phyloP scores from a whole-genome alignment of 2,797 vertebrate genomes.

The Pteronotus mesoamericanus region DNA sequence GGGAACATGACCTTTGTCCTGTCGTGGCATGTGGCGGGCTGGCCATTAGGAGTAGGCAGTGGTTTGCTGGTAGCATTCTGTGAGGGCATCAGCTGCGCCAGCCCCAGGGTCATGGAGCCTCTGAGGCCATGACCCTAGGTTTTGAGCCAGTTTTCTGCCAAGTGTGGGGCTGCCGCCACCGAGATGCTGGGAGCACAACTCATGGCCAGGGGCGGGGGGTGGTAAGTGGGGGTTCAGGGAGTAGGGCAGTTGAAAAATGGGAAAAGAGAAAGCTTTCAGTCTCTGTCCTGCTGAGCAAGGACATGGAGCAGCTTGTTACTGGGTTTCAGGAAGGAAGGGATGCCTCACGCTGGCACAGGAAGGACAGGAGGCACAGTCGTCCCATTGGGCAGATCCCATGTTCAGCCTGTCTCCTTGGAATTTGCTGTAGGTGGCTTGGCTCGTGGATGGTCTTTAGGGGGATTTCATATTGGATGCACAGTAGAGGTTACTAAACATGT shows the following conservation, averaged over 20 bases:
- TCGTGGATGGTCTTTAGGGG: rapidly evolving
- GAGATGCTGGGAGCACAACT: rapidly evolving
- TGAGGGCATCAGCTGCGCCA: background rate
- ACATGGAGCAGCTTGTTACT: rapidly evolving
- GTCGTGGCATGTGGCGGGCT: rapidly evolving
- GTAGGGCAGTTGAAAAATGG: rapidly evolving
- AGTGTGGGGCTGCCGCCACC: background rate
- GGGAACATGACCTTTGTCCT: background rate
- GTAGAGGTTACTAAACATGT: rapidly evolving
- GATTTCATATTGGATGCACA: rapidly evolving
- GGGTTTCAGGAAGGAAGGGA: background rate
- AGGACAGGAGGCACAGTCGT: background rate
- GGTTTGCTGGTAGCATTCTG: background rate
- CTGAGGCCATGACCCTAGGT: background rate
- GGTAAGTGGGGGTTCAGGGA: rapidly evolving
- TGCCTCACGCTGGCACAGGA: background rate
- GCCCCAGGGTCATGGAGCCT: no score
- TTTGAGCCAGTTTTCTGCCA: background rate
- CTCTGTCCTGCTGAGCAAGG: background rate
- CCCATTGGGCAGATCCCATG: background rate
- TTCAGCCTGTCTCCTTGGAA: background rate
- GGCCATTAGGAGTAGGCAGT: background rate
- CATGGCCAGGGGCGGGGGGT: rapidly evolving
- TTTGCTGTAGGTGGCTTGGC: background rate
- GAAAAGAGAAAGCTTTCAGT: rapidly evolving